Evolutionary conservation across 2,888 invertebrate genomes (phyloP).

Genomic region (Anoplius nigerrimus): DNA sequence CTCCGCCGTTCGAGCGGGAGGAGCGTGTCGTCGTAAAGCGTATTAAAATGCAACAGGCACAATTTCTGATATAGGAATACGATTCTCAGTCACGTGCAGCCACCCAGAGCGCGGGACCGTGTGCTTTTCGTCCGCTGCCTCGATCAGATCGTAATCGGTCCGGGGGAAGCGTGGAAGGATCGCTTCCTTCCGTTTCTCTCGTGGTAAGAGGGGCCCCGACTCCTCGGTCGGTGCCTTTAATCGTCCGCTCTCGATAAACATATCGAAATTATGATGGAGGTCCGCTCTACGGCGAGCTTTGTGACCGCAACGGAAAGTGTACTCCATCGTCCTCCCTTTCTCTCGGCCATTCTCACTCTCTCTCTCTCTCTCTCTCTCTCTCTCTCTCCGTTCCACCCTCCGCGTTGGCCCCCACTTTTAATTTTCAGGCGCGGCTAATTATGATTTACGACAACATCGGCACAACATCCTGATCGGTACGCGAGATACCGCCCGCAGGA

Average conservation of each 20-base stretch:
- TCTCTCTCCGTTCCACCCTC: not conserved
- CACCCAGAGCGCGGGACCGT: conserved; percentile 10
- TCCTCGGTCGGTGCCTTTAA: conserved; percentile 54
- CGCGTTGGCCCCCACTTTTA: conserved; percentile 57
- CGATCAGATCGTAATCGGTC: conserved; percentile 20
- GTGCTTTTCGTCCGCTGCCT: conserved; percentile 8
- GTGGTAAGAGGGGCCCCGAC: not conserved
- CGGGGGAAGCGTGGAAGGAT: conserved; percentile 28
- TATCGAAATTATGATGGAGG: conserved; percentile 63
- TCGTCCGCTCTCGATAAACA: conserved; percentile 59
- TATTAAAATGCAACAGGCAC: no score
- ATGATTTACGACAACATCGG: conserved; percentile 72
- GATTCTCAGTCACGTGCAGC: conserved; percentile 12
- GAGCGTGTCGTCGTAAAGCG: no score
- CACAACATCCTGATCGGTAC: conserved; percentile 70
- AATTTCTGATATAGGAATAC: no score
- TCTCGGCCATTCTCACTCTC: not conserved
- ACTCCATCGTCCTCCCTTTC: not conserved
- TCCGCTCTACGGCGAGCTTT: conserved; percentile 40
- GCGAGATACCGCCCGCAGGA: conserved; percentile 67
- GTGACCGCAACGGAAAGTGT: conserved; percentile 31
- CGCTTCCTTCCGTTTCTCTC: conserved; percentile 46
- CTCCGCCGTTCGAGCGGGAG: no score
- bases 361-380: not conserved
- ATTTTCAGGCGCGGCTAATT: conserved; percentile 69